phyloP scores from a whole-genome alignment of 2,113 vertebrate species.

The Patagioenas fasciata region DNA sequence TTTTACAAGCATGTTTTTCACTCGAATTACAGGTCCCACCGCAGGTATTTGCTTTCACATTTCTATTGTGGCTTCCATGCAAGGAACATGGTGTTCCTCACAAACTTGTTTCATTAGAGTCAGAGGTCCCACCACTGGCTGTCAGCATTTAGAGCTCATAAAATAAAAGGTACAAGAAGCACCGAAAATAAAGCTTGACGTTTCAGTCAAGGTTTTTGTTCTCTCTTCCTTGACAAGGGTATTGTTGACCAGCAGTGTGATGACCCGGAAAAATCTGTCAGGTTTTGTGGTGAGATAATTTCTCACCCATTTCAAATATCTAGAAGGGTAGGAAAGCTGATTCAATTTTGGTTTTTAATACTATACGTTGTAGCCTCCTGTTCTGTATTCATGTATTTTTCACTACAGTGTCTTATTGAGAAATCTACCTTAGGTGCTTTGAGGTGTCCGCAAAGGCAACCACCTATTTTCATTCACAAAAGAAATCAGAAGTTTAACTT shows the following conservation, averaged over 20 bases:
- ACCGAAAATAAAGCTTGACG: background rate
- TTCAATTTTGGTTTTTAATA: background rate
- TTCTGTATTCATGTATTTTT: background rate
- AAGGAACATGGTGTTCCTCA: background rate
- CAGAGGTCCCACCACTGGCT: background rate
- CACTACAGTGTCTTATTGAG: background rate
- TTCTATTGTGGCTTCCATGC: background rate
- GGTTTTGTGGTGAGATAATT: background rate
- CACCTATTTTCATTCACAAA: background rate
- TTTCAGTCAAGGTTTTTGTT: background rate
- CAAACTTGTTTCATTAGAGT: background rate
- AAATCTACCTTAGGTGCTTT: background rate
- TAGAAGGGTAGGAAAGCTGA: background rate
- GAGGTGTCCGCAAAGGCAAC: background rate
- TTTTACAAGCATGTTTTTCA: background rate
- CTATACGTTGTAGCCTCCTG: background rate
- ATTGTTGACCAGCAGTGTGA: background rate
- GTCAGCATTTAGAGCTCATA: background rate
- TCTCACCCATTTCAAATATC: background rate
- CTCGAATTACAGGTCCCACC: background rate
- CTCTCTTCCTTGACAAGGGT: background rate
- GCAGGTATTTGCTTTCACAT: background rate
- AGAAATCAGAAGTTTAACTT: background rate
- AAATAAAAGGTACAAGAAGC: background rate
- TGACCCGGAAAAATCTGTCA: background rate